phyloP scores from a whole-genome alignment of 2,888 invertebrate genomes.

The Phlogophora meticulosa region DNA sequence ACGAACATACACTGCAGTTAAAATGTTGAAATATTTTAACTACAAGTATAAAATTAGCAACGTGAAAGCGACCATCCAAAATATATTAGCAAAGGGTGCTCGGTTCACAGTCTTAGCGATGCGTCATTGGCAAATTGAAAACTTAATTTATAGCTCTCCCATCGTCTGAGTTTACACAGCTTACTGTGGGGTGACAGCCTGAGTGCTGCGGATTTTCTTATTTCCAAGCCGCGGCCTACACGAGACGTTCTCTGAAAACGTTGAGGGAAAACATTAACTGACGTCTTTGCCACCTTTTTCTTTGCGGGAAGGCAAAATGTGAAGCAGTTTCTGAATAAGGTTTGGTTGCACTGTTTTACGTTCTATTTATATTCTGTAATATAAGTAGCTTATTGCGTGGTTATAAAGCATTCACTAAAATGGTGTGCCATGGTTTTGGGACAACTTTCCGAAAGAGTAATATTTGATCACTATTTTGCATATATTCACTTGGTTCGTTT shows the following conservation, averaged over 20 bases:
- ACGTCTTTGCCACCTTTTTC: slow-evolving; percentile 46
- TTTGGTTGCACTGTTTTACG: slow-evolving; percentile 17
- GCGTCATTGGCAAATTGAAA: slow-evolving; percentile 87
- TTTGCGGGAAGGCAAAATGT: slow-evolving; percentile 14
- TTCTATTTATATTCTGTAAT: neutral
- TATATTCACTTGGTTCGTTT: neutral
- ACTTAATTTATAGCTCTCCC: slow-evolving; percentile 83
- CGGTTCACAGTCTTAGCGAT: slow-evolving; percentile 76
- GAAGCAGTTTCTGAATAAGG: slow-evolving; percentile 30
- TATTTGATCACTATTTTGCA: neutral
- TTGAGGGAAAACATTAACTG: slow-evolving; percentile 50
- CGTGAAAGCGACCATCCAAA: slow-evolving; percentile 63
- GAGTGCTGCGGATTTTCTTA: slow-evolving; percentile 77
- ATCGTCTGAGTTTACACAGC: slow-evolving; percentile 81
- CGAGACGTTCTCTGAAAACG: slow-evolving; percentile 36
- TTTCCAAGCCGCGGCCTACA: slow-evolving; percentile 65
- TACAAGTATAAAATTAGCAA: slow-evolving; percentile 47
- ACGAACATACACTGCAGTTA: neutral
- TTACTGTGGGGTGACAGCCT: slow-evolving; percentile 77
- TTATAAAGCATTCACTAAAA: neutral
- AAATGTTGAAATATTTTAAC: neutral
- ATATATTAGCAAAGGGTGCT: slow-evolving; percentile 67
- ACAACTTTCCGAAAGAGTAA: neutral
- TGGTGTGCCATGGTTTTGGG: neutral
- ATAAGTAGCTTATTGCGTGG: neutral